Conservation (phyloP, 2,113 vertebrate genomes). For the Chiloscyllium plagiosum region DNA sequence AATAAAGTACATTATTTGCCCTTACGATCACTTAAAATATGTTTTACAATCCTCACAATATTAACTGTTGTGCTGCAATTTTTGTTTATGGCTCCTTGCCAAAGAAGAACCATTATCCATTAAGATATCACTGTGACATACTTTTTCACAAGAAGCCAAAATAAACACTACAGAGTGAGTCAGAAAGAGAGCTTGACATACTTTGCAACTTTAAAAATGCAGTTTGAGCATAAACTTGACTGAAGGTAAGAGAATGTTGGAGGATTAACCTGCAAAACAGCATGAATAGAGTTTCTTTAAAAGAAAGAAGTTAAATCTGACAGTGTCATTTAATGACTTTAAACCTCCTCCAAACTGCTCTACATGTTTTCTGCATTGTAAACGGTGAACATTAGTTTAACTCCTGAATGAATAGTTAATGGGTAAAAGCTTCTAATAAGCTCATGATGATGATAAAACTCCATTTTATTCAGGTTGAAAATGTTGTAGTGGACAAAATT, state of each 20-base stretch:
- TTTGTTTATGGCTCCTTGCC: background rate
- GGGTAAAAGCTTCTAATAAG: background rate
- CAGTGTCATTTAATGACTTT: background rate
- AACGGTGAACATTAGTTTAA: background rate
- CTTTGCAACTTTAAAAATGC: constrained; percentile 20
- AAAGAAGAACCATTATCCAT: background rate
- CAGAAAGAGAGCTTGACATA: constrained; percentile 24
- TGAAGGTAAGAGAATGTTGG: background rate
- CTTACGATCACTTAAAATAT: background rate
- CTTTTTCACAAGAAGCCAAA: constrained; percentile 10
- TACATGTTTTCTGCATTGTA: background rate
- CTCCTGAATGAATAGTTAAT: background rate
- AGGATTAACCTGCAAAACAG: background rate
- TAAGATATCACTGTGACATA: constrained; percentile 23
- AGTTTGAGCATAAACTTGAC: background rate
- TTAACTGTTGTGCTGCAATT: background rate
- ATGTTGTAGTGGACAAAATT: background rate
- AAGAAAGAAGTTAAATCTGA: background rate
- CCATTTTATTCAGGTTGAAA: background rate
- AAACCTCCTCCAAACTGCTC: background rate
- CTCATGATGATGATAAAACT: background rate
- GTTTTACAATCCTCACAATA: background rate
- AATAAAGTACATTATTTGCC: background rate
- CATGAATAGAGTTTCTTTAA: background rate
- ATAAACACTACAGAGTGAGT: background rate